Evolutionary conservation across 2,113 vertebrate species (phyloP), one percentile per base, ranked within the genome.

Genomic region (Brachionichthys hirsutus): DNA sequence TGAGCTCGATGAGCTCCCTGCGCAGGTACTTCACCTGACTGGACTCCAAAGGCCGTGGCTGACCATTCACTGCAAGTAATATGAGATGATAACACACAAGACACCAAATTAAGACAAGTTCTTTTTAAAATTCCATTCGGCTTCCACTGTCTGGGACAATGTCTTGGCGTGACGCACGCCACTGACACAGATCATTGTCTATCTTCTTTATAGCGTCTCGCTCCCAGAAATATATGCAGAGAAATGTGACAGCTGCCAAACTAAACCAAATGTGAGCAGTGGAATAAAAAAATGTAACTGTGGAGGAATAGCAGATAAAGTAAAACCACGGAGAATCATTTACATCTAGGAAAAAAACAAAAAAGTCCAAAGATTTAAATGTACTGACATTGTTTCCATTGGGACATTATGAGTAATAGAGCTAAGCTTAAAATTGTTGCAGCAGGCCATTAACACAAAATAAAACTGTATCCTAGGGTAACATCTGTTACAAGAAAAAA

Each of bases 1-100:
- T 91, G 85, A 99, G 94, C 86, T 98, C 95, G 85, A 98, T 95
- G 76, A 99, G 92, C 90, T 99, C 97, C 82, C 93, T 92, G 64
- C 95, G 95, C 67, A 99, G 92, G 65, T 98, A 94, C 80, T 99
- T 98, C 80, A 99, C 96, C 80, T 98, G 96, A 89, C 93, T 98
- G 24, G 96, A 98, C 88, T 98, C 97, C 89, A 99, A 88, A 36
- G 97, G 96, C 77, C 96, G 91, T 43, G 97, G 96, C 11, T 98
- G 96, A 67, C 96, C 97, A 77, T 98, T 99, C 73, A 99, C 97
- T 99, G 83, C 47, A 82, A 44, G 85, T 68, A 87, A 90, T 2
- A 16, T 41, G 45, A 40, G 45, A 55, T 4, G 2, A 63, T 2
- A 22, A 56, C 14, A 66, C 0, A 44, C 8, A 52, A 2, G 38